Evolutionary conservation across 2,797 vertebrate genomes (phyloP).

Genomic region (Dipus sagitta): DNA sequence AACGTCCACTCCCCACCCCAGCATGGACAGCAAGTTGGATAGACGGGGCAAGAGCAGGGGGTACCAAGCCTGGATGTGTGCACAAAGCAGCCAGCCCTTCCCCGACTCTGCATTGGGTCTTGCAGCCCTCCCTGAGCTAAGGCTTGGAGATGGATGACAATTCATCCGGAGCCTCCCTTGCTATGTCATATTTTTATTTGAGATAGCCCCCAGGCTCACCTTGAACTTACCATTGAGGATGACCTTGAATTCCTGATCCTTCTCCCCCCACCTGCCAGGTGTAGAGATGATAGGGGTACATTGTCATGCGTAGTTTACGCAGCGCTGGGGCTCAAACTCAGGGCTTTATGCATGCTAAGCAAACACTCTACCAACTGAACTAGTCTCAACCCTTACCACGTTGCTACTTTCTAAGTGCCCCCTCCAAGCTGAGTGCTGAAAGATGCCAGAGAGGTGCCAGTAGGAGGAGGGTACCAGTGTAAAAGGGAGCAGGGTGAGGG

Average conservation of each 20-base stretch:
- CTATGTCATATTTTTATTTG: neutral
- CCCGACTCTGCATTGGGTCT: neutral
- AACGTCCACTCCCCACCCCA: too few species aligned
- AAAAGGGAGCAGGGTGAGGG: neutral
- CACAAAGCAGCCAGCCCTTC: fast-evolving
- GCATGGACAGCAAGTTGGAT: neutral
- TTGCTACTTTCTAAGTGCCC: neutral
- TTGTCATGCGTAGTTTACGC: neutral
- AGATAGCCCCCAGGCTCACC: neutral
- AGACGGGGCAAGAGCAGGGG: neutral
- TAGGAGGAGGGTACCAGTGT: neutral
- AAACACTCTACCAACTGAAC: neutral
- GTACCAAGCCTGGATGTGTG: neutral
- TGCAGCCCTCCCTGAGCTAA: neutral
- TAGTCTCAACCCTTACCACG: neutral
- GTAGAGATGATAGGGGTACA: too few species aligned
- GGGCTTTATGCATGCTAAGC: neutral
- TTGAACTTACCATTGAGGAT: neutral
- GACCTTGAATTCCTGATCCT: neutral
- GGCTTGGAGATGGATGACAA: neutral
- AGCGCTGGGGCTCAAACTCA: neutral
- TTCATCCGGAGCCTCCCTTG: neutral
- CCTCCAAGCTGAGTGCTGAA: neutral
- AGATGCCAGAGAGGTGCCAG: neutral
- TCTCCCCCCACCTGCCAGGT: neutral